phyloP scores from a whole-genome alignment of 1,140 invertebrate genomes.

The Megalopta genalis region DNA sequence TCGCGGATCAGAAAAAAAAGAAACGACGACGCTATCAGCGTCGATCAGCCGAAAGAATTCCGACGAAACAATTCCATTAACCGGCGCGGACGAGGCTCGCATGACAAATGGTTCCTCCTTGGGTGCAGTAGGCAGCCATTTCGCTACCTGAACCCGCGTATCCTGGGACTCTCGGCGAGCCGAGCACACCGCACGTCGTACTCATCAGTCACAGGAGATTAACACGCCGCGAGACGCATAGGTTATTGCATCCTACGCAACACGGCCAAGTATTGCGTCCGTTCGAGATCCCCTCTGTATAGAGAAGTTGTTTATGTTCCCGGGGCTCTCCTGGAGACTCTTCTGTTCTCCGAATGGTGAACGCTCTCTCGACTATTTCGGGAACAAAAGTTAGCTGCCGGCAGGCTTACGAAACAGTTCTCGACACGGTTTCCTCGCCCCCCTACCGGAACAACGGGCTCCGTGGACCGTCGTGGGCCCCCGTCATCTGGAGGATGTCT shows the following conservation, averaged over 20 bases:
- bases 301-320: constrained; percentile 6
- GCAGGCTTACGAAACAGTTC: constrained; percentile 12
- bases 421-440: not conserved
- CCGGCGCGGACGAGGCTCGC: not conserved
- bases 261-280: not conserved
- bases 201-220: constrained; percentile 18
- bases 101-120: not conserved
- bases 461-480: not conserved
- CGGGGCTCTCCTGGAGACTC: not conserved
- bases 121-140: not conserved
- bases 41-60: not conserved
- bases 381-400: constrained; percentile 16
- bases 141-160: not conserved
- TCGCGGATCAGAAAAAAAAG: too few relatives aligned
- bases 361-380: constrained; percentile 4
- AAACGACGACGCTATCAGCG: not conserved
- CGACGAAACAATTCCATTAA: not conserved
- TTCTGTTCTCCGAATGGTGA: constrained; percentile 7
- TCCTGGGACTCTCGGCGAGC: not conserved
- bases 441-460: not conserved
- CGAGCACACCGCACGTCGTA: not conserved
- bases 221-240: not conserved
- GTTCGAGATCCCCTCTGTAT: not conserved
- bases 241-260: constrained; percentile 20
- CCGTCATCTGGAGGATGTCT: constrained; percentile 35